Base-by-base conservation (phyloP, 1,140 invertebrate species). In the Harlomillsia oculata region DNA sequence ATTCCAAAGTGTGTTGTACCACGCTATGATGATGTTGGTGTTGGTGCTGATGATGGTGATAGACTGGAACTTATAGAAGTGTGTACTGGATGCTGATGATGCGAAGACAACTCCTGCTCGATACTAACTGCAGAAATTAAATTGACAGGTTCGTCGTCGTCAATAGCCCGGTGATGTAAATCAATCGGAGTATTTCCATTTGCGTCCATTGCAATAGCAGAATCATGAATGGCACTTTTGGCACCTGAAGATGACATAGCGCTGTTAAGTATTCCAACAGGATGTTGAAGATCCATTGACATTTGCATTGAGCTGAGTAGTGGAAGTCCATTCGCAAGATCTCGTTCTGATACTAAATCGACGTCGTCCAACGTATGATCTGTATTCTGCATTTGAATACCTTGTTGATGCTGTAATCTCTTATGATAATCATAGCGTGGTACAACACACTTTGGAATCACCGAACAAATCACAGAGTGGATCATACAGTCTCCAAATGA, bases 61-160 rank as follows among this genome's bases (percentile, higher is more conserved):
- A 50, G n/a, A n/a, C n/a, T n/a, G n/a, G n/a, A n/a, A n/a, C n/a
- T n/a, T n/a, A n/a, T n/a, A 32, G 9, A 14, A n/a, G n/a, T n/a
- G 5, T 41, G 41, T 13, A 26, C 2, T 14, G 26, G 45, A 11
- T 49, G 30, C 18, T 46, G 32, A 25, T 52, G 53, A 41, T 54
- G 57, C 8, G 48, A 45, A 25, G 13, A 39, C 2, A 62, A 26
- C 3, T 54, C 56, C 14, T 55, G 41, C 2, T 59, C 62, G 20
- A 56, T 41, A 48, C 40, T 59, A n/a, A 55, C 43, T 16, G 48
- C 52, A 4, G 57, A 30, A 46, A 65, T 61, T 44, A 65, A 45
- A 51, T 65, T 65, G 0, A 65, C 63, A 16, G 63, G 63, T 21
- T 65, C 59, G 16, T 65, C 63, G 16, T 53, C 54, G 28, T 23